phyloP scores from a whole-genome alignment of 2,888 invertebrate genomes.

The Xanthorhoe designata region DNA sequence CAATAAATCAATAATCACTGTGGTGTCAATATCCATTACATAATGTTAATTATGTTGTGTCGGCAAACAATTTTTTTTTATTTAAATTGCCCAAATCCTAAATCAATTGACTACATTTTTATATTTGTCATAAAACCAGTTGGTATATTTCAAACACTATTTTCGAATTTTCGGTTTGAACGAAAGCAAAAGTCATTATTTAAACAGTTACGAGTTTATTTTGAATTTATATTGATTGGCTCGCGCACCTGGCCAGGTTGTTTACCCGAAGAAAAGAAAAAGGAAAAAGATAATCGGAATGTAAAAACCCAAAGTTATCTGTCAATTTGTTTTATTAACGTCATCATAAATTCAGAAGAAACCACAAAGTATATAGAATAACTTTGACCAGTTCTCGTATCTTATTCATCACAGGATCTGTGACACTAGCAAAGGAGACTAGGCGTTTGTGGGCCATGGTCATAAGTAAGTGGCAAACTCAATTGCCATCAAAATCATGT shows the following conservation, averaged over 20 bases:
- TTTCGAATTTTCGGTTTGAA: not conserved
- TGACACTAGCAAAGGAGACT: not conserved
- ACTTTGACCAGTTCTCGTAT: not conserved
- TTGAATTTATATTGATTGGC: conserved; percentile 1
- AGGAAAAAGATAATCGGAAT: not conserved
- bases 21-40: not conserved
- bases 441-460: conserved; percentile 1
- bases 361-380: not conserved
- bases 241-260: not conserved
- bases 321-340: not conserved
- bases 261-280: not conserved
- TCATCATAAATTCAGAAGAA: conserved; percentile 7
- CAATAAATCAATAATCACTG: not conserved
- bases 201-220: not conserved
- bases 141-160: not conserved
- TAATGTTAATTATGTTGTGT: not conserved
- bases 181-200: conserved; percentile 3
- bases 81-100: not conserved
- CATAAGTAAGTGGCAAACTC: conserved; percentile 2
- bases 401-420: not conserved
- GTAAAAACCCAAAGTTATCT: conserved; percentile 10
- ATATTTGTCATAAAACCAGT: not conserved
- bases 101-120: not conserved
- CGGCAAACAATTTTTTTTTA: not conserved
- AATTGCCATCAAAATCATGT: not conserved